phyloP scores from a whole-genome alignment of 2,888 invertebrate species.

The Aporophyla lueneburgensis region DNA sequence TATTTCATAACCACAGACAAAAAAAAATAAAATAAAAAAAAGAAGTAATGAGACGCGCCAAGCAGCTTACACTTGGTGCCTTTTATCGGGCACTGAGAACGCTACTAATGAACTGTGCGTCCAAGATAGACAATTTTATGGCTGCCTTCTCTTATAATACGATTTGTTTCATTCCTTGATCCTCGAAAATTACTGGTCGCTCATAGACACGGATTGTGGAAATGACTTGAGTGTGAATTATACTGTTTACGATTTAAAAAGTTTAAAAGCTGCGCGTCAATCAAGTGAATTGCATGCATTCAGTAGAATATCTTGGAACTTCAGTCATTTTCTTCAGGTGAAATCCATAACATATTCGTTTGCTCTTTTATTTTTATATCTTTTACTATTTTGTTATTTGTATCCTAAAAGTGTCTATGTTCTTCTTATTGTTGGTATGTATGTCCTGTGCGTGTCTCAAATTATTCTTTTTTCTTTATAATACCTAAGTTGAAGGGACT shows the following conservation, averaged over 20 bases:
- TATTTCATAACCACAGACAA: constrained; percentile 58
- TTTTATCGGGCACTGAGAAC: constrained; percentile 68
- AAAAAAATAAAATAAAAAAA: constrained; percentile 53
- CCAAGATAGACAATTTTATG: constrained; percentile 78
- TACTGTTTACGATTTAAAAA: constrained; percentile 19
- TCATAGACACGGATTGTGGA: constrained; percentile 20
- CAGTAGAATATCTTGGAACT: background rate
- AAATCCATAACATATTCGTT: background rate
- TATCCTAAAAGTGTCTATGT: too few relatives aligned
- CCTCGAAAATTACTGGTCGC: constrained; percentile 28
- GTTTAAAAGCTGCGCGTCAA: background rate
- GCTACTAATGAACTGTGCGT: constrained; percentile 78
- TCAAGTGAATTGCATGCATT: background rate
- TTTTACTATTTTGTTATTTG: too few relatives aligned
- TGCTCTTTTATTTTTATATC: too few relatives aligned
- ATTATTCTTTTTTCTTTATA: too few relatives aligned
- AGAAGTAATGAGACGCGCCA: constrained; percentile 70
- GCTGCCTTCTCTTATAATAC: constrained; percentile 52
- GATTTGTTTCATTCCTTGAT: constrained; percentile 46
- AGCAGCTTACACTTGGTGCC: constrained; percentile 73
- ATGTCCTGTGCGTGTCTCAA: too few relatives aligned
- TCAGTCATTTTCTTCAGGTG: background rate
- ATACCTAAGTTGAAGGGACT: background rate
- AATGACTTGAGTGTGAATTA: constrained; percentile 17
- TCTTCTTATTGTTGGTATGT: too few relatives aligned